Evolutionary conservation across 2,113 vertebrate species (phyloP).

Genomic region (Actinemys pallida): DNA sequence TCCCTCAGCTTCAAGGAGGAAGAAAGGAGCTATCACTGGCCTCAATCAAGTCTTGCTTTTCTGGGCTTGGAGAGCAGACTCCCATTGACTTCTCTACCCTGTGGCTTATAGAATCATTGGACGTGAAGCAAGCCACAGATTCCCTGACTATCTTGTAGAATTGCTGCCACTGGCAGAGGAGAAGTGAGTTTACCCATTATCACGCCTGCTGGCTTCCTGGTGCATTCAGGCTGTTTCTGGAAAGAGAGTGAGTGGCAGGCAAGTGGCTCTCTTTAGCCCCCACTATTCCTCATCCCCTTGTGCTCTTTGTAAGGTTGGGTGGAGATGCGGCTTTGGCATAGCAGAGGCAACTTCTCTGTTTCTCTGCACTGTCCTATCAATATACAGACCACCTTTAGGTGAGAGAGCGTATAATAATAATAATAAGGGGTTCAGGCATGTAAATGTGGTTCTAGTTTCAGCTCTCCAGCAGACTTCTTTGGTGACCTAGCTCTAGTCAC

Average conservation of each 20-base stretch:
- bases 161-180: background rate
- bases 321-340: accelerated
- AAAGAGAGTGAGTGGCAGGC: background rate
- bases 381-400: background rate
- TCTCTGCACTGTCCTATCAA: background rate
- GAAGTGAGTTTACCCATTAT: background rate
- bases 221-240: background rate
- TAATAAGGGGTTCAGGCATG: background rate
- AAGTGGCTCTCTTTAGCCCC: accelerated
- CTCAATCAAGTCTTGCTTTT: background rate
- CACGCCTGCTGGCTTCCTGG: background rate
- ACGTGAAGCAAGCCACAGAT: background rate
- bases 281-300: background rate
- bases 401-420: background rate
- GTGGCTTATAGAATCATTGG: background rate
- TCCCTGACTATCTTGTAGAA: background rate
- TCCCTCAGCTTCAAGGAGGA: background rate
- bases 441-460: background rate
- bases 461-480: background rate
- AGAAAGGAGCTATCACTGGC: background rate
- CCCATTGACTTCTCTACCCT: background rate
- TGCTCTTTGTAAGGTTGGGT: background rate
- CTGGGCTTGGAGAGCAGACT: background rate
- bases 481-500: background rate
- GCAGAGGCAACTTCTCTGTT: background rate